Base-by-base conservation (phyloP, 1,140 invertebrate genomes). In the Macrocentrus cingulum region DNA sequence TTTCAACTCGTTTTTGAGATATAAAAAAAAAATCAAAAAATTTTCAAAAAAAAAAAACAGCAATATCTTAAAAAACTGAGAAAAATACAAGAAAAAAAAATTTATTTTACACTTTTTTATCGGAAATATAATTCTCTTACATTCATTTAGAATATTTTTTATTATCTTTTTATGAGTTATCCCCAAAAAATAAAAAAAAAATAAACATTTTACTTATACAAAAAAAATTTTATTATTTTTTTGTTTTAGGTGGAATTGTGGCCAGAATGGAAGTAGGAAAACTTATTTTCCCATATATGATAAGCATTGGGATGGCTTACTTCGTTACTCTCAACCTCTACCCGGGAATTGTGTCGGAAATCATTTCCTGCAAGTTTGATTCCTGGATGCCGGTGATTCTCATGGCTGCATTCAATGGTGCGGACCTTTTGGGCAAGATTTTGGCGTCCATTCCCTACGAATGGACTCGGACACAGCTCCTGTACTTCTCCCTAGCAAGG, bases 361-460 rank as follows among this genome's bases (percentile, higher is more conserved):
- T 96, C 25, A 83, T 87, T 29, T 94, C 90, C 25, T 95, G 92
- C 66, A 83, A 83, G 16, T 85, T 92, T 19, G 85, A 86, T 5
- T 87, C 87, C 1, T 95, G 93, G 92, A 94, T 95, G 91, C 92
- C 92, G 0, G 91, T 95, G 1, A 82, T 95, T 11, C 78, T 96
- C 22, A 95, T 96, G 91, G 87, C 91, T 6, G 81, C 88, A 1
- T 95, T 95, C 66, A 95, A 95, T 68, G 82, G 87, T 1, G 88
- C 89, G 41, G 93, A 95, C 80, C 84, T 95, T 5, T 80, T 93
- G 56, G 93, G 91, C 64, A 94, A 94, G 81, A 85, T 94, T 56
- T 75, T 92, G n/a, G 89, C 91, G 9, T 85, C 89, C 3, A 84
- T 91, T 65, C 87, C 87, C 0, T 90, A 89, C 66, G 86, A 91